Base-by-base conservation (phyloP, 2,888 invertebrate genomes). In the Panorpa germanica region DNA sequence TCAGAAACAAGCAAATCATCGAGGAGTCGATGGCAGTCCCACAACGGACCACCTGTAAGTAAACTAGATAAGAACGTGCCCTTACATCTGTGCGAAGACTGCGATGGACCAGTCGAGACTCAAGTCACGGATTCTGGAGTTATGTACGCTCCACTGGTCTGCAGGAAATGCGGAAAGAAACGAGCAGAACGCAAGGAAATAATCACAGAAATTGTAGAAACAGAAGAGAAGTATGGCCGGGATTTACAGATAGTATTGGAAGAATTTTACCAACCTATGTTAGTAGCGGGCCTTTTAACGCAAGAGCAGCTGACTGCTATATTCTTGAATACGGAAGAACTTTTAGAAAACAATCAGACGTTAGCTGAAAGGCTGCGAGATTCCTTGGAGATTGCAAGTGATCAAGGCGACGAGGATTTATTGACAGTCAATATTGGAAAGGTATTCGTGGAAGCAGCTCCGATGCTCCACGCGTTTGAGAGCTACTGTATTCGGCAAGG, bases 401-500 rank as follows among this genome's bases (percentile, higher is more conserved):
- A 75, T 45, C 75, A 75, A 59, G 75, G 74, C 38, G 75, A 75
- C 45, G 75, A 75, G 59, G 90, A 90, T 53, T 63, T 88, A 36
- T 59, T 78, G 36, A 82, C 81, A 22, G 85, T 91, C 18, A 83
- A 86, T 50, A 78, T 91, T 38, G 93, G 91, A 3, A 78, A 78
- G 53, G 68, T 90, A 42, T 78, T 95, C 49, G 58, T 90, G 40
- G 86, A 91, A 47, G 83, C 86, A 17, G 76, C 82, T 34, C 77
- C 80, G 32, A 90, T 93, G 90, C 62, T 95, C 41, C 78, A 85
- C 45, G 86, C 86, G 20, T 95, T 93, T 52, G 90, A 91, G 56
- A 82, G 78, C 30, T 95, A 93, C 51, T 93, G 93, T 52, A 80
- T 91, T 19, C 70, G 88, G 40, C 91, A 91, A 66, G 88, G 85